A percentile compares a stretch with the other conserved stretches of the same genome.
Evolutionary conservation across 1,140 invertebrate genomes (phyloP).

Genomic region (Trichogramma pretiosum): DNA sequence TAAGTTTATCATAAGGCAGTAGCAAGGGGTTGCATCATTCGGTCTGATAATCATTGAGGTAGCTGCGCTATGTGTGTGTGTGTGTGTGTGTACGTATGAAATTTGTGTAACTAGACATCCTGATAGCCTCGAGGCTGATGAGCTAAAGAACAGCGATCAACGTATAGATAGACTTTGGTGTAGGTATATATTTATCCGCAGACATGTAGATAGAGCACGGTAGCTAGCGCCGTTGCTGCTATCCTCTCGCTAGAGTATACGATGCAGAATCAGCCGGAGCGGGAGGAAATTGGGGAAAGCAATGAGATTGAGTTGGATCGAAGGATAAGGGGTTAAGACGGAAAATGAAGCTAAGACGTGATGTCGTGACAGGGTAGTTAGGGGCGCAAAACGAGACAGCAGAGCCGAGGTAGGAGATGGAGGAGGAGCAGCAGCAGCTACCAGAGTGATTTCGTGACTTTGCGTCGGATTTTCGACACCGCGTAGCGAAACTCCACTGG

Average conservation of each 20-base stretch:
- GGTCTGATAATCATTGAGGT: slow-evolving; percentile 17
- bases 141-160: slow-evolving; percentile 9
- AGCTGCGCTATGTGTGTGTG: slow-evolving; percentile 11
- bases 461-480: too few relatives aligned
- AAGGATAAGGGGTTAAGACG: too few relatives aligned
- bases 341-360: too few relatives aligned
- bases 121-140: slow-evolving; percentile 16
- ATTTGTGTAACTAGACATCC: slow-evolving; percentile 13
- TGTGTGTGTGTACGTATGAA: too few relatives aligned
- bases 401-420: slow-evolving; percentile 3
- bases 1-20: slow-evolving; percentile 16
- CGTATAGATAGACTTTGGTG: too few relatives aligned
- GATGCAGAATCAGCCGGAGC: slow-evolving; percentile 8
- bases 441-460: too few relatives aligned
- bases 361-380: not conserved
- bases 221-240: too few relatives aligned
- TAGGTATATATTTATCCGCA: too few relatives aligned
- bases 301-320: too few relatives aligned
- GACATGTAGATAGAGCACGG: too few relatives aligned
- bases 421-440: slow-evolving; percentile 5
- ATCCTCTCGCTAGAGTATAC: too few relatives aligned
- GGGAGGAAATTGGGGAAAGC: slow-evolving; percentile 3
- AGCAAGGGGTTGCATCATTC: slow-evolving; percentile 13
- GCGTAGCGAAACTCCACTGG: too few relatives aligned
- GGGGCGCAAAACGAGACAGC: not conserved